These are phyloP conservation scores for Allobates femoralis DNA, from an alignment of 2,797 vertebrate species.

Conservation along the genomic window DNA sequence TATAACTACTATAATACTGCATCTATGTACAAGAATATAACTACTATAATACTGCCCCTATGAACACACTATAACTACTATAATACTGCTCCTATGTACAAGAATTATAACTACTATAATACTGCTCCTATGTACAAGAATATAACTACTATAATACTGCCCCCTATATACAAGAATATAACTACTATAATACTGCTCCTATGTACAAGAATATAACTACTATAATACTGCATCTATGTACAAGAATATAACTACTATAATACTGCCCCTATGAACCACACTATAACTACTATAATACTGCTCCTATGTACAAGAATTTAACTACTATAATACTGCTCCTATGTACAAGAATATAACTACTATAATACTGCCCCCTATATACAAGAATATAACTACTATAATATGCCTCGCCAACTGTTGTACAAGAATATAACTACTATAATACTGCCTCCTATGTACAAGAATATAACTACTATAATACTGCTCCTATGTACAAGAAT, in stretches of 20 bases:
- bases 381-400: background rate
- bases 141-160: constrained; percentile 2
- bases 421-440: constrained; percentile 13
- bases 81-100: background rate
- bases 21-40: background rate
- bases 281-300: constrained; percentile 10
- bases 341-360: background rate
- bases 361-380: background rate
- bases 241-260: constrained; percentile 13
- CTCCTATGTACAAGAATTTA: constrained; percentile 1
- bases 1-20: background rate
- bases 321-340: constrained; percentile 4
- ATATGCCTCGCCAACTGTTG: no score
- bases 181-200: constrained; percentile 6
- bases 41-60: constrained; percentile 7
- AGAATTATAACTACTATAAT: constrained; percentile 6
- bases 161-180: constrained; percentile 5
- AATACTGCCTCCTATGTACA: constrained; percentile 9
- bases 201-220: constrained; percentile 1
- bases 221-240: no score
- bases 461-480: constrained; percentile 2
- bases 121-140: background rate
- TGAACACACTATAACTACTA: no score
- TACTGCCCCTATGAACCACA: background rate
- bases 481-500: constrained; percentile 2